Conservation (phyloP, 2,888 invertebrate species). For the Pandemis corylana region DNA sequence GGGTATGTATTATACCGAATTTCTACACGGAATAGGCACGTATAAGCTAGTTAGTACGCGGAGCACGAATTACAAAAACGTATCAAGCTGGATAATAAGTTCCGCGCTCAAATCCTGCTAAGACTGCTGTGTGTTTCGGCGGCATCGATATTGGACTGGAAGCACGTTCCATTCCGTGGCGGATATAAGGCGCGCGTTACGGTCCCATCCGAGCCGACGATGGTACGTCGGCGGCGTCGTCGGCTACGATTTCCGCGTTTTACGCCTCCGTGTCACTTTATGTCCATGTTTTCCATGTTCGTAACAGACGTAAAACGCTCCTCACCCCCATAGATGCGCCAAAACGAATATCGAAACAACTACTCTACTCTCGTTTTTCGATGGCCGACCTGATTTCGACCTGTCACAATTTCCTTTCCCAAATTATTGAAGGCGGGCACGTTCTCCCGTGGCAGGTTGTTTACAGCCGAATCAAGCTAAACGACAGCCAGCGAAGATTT, state of each 20-base stretch:
- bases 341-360: constrained; percentile 53
- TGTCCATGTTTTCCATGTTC: constrained; percentile 53
- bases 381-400: constrained; percentile 43
- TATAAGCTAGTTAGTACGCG: constrained; percentile 8
- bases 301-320: constrained; percentile 22
- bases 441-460: constrained; percentile 48
- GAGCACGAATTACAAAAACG: constrained; percentile 16
- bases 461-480: constrained; percentile 48
- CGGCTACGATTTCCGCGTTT: constrained; percentile 74
- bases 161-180: constrained; percentile 76
- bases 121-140: constrained; percentile 45
- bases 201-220: constrained; percentile 69
- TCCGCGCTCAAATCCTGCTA: constrained; percentile 25
- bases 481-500: constrained; percentile 52
- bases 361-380: constrained; percentile 44
- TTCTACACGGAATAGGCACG: constrained; percentile 1
- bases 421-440: constrained; percentile 48
- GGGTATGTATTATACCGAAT: neutral
- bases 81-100: constrained; percentile 14
- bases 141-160: constrained; percentile 66
- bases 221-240: constrained; percentile 73
- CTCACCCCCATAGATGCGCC: constrained; percentile 17
- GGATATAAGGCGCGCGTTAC: constrained; percentile 75
- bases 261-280: constrained; percentile 63
- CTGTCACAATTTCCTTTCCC: constrained; percentile 46